Evolutionary conservation across 2,113 vertebrate species (phyloP).

Genomic region (Verasper variegatus): DNA sequence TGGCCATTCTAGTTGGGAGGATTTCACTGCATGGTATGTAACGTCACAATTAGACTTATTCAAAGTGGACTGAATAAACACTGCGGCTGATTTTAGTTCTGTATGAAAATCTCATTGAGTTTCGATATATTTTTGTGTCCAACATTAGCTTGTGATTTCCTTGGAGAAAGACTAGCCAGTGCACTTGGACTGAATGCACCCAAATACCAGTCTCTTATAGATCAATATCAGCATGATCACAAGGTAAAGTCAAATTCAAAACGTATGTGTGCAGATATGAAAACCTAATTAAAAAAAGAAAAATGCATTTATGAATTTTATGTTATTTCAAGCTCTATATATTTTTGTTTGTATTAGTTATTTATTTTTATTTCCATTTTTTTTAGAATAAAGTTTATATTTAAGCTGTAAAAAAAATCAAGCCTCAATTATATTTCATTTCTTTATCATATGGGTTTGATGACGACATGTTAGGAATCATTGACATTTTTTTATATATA

Average conservation of each 20-base stretch:
- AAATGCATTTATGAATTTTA: too few relatives aligned
- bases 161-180: slow-evolving; percentile 77
- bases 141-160: slow-evolving; percentile 81
- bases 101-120: neutral
- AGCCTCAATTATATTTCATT: too few relatives aligned
- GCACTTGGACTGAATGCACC: slow-evolving; percentile 79
- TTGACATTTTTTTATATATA: too few relatives aligned
- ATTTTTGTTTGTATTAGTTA: too few relatives aligned
- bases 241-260: slow-evolving; percentile 38
- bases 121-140: neutral
- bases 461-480: too few relatives aligned
- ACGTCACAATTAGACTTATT: neutral
- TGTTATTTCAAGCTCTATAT: too few relatives aligned
- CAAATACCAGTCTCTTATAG: slow-evolving; percentile 82
- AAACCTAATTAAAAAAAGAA: too few relatives aligned
- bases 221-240: slow-evolving; percentile 66
- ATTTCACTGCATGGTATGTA: slow-evolving; percentile 71
- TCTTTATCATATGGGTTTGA: too few relatives aligned
- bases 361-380: too few relatives aligned
- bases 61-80: neutral
- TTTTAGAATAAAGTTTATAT: too few relatives aligned
- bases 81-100: neutral
- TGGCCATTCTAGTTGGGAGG: slow-evolving; percentile 66
- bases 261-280: too few relatives aligned
- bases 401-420: too few relatives aligned